Base-by-base conservation (phyloP, 1,140 invertebrate genomes). In the Drosophila arawakana region DNA sequence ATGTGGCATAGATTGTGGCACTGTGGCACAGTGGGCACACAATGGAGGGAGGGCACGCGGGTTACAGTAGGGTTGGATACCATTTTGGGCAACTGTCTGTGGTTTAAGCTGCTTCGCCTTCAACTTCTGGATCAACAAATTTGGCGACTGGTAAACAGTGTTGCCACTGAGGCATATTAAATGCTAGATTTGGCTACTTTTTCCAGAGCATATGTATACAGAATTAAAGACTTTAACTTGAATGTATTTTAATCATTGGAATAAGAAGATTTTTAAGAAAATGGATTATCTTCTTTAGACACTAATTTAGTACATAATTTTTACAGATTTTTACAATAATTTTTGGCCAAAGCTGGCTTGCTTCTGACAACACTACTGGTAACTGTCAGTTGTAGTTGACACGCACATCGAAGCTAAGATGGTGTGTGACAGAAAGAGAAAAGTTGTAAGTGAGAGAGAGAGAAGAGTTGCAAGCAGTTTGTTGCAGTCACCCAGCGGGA, bases 1-100 rank as follows among this genome's bases (percentile, higher is more conserved):
- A 74, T 70, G 66, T 74, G 72, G 66, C 72, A 74, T 74, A 74
- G 72, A 69, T 62, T 74, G 57, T 62, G 66, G 62, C 70, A 52
- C 30, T 67, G 15, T 34, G 13, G 15, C 37, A 35, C 21, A 1
- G 21, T 1, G 11, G 7, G 25, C 25, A 30, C 25, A 30, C 25
- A 18, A 1, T 7, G 35, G 13, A 21, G 18, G 55, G 9, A 15
- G 2, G 35, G 21, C 6, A 3, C 11, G 7, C 1, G 34, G n/a
- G 10, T 11, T 6, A 35, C 41, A 46, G 41, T 7, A n/a, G 30
- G 3, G 13, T 35, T 35, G 46, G 15, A 30, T 43, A 43, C 11
- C 11, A 13, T 43, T 43, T 43, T 11, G n/a, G 41, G 11, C 41
- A 43, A 13, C 52, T 66, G 44, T 57, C 60, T 66, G 54, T 58